These are phyloP conservation scores for Perognathus longimembris DNA, from an alignment of 2,113 vertebrate genomes.

Conservation along the genomic window DNA sequence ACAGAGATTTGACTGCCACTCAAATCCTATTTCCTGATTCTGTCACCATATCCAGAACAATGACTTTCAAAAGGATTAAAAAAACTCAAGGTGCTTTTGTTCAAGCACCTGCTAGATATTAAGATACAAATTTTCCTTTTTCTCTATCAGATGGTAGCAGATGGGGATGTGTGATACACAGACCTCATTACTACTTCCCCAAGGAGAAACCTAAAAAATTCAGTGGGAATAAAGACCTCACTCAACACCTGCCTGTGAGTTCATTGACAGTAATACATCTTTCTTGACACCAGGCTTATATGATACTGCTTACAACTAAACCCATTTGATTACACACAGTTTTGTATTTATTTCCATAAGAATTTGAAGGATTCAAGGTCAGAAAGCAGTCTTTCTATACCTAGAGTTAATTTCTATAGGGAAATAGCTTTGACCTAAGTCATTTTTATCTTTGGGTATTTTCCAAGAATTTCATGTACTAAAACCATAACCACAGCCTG, in stretches of 20 bases:
- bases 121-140: neutral
- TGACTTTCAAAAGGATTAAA: neutral
- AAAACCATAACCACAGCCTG: neutral
- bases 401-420: slow-evolving; percentile 9
- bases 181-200: neutral
- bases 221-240: slow-evolving; percentile 34
- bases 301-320: neutral
- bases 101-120: neutral
- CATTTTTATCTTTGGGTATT: slow-evolving; percentile 19
- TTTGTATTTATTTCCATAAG: neutral
- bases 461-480: neutral
- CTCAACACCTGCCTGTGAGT: neutral
- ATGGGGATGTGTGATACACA: neutral
- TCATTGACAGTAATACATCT: neutral
- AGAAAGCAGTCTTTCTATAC: neutral
- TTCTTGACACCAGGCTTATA: neutral
- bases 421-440: slow-evolving; percentile 5
- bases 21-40: slow-evolving; percentile 7
- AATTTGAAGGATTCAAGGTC: neutral
- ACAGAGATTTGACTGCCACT: neutral
- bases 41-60: slow-evolving; percentile 4
- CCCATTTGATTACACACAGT: neutral
- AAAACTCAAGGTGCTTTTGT: neutral
- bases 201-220: neutral
- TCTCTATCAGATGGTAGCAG: neutral